Evolutionary conservation across 2,113 vertebrate genomes (phyloP).

Genomic region (Charadrius vociferus): DNA sequence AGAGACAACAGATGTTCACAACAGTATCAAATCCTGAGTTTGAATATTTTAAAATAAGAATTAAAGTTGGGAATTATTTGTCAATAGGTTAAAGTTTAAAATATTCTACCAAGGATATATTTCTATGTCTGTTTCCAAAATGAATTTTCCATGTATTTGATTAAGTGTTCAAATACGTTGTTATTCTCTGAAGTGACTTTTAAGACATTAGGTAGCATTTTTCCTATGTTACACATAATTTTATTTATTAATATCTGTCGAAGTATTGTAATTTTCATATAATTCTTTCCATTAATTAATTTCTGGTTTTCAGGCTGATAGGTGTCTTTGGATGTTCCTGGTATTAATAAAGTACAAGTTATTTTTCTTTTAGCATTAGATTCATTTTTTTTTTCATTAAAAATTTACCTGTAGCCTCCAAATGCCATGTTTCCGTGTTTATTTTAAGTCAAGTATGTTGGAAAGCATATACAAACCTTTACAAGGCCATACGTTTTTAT

Average conservation of each 20-base stretch:
- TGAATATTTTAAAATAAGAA: not conserved
- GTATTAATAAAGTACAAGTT: not conserved
- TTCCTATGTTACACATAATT: not conserved
- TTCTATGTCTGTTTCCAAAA: not conserved
- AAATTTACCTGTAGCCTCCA: not conserved
- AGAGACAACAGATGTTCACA: not conserved
- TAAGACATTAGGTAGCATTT: not conserved
- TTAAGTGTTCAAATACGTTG: not conserved
- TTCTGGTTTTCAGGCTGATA: not conserved
- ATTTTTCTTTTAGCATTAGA: not conserved
- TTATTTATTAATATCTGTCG: not conserved
- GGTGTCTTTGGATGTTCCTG: not conserved
- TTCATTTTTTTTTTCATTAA: not conserved
- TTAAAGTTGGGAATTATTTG: not conserved
- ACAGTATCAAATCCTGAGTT: not conserved
- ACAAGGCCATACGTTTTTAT: not conserved
- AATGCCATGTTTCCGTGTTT: not conserved
- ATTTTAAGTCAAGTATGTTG: not conserved
- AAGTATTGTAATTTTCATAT: not conserved
- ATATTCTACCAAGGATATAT: not conserved
- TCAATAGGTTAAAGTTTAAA: not conserved
- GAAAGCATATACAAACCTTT: not conserved
- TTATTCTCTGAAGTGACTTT: not conserved
- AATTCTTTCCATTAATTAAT: not conserved
- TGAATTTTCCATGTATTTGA: not conserved